Evolutionary conservation across 2,797 vertebrate species (phyloP).

Genomic region (Chanos chanos): DNA sequence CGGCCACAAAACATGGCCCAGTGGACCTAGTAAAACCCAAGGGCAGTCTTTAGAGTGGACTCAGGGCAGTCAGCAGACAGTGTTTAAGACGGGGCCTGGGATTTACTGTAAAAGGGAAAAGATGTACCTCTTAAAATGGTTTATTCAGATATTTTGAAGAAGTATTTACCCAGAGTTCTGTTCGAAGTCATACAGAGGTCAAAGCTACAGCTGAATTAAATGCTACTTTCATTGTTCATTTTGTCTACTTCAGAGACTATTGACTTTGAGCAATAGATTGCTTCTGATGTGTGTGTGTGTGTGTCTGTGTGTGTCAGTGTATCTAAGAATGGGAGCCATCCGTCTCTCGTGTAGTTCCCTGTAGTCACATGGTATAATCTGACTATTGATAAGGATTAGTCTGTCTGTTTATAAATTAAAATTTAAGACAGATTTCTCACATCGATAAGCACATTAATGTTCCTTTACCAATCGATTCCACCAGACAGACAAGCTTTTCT

Average conservation of each 20-base stretch:
- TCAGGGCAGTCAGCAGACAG: no score
- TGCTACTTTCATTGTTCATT: no score
- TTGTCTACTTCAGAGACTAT: no score
- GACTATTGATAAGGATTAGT: slow-evolving; percentile 35
- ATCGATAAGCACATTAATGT: slow-evolving; percentile 59
- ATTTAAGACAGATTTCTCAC: slow-evolving; percentile 28
- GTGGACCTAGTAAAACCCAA: background rate
- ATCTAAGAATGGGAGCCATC: background rate
- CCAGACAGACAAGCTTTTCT: slow-evolving; percentile 42
- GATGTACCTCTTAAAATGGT: background rate
- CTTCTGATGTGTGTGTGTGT: slow-evolving; percentile 24
- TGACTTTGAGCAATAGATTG: background rate
- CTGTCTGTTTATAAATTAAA: slow-evolving; percentile 43
- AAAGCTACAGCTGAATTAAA: no score
- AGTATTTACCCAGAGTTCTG: no score
- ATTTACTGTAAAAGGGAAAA: background rate
- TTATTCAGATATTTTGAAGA: no score
- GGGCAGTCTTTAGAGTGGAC: background rate
- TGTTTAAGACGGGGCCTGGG: background rate
- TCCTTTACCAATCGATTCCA: slow-evolving; percentile 46
- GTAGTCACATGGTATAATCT: slow-evolving; percentile 4
- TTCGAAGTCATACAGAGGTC: no score
- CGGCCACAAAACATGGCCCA: background rate
- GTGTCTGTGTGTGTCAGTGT: background rate
- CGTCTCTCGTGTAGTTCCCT: background rate